Evolutionary conservation across 1,140 invertebrate genomes (phyloP).

Genomic region (Anastatus disparis): DNA sequence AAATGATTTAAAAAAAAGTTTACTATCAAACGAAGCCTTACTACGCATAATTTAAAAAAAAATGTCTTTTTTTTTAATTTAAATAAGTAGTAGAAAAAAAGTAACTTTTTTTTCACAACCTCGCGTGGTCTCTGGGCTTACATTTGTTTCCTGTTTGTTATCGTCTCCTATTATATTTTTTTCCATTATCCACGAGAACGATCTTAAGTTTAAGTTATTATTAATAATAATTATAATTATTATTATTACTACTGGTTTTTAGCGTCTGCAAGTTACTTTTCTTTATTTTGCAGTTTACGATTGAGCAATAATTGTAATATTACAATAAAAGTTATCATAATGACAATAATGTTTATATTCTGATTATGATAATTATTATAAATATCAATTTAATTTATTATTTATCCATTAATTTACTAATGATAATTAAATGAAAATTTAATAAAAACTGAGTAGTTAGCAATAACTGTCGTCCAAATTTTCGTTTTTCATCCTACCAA

Average conservation of each 20-base stretch:
- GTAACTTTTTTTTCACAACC: conserved; percentile 21
- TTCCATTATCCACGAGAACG: conserved; percentile 28
- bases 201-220: conserved; percentile 27
- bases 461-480: conserved; percentile 11
- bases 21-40: neutral
- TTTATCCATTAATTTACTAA: conserved; percentile 30
- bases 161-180: conserved; percentile 15
- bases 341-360: conserved; percentile 44
- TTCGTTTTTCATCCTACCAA: conserved; percentile 14
- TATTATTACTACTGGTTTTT: conserved; percentile 13
- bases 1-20: conserved; percentile 5
- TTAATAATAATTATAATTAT: conserved; percentile 31
- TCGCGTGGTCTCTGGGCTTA: conserved; percentile 14
- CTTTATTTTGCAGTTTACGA: conserved; percentile 22
- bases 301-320: conserved; percentile 40
- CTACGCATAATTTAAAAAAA: neutral
- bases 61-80: neutral
- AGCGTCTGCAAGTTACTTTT: neutral
- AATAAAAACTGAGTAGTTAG: conserved; percentile 35
- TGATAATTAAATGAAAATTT: conserved; percentile 21
- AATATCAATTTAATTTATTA: conserved; percentile 36
- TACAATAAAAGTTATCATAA: conserved; percentile 49
- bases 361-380: conserved; percentile 19
- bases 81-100: conserved; percentile 4
- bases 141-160: conserved; percentile 35